phyloP scores from a whole-genome alignment of 2,113 vertebrate genomes.

The Paraplagusia blochii region DNA sequence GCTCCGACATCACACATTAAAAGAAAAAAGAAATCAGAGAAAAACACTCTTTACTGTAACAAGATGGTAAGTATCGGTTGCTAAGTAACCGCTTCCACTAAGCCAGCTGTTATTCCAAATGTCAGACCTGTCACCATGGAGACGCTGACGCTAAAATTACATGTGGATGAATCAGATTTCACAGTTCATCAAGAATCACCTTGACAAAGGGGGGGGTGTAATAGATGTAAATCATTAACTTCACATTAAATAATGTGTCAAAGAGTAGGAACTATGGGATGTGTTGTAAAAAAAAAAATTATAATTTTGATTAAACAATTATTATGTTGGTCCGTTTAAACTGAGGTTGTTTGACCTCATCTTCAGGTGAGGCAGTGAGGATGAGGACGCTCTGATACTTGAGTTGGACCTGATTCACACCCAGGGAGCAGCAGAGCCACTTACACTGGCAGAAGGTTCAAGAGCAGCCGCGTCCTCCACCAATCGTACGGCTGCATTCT shows the following conservation, averaged over 20 bases:
- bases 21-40: no score
- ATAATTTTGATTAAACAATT: no score
- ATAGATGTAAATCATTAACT: no score
- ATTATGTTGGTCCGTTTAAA: no score
- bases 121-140: conserved; percentile 46
- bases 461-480: conserved; percentile 45
- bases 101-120: conserved; percentile 43
- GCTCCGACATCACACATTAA: not conserved
- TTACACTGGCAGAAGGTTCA: conserved; percentile 51
- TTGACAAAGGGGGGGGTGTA: no score
- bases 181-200: not conserved
- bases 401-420: not conserved
- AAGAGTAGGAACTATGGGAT: no score
- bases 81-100: conserved; percentile 47
- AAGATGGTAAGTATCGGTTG: conserved; percentile 44
- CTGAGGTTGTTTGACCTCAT: no score
- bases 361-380: no score
- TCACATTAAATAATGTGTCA: no score
- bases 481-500: conserved; percentile 47
- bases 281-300: no score
- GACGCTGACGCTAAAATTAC: conserved; percentile 25
- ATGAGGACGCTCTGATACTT: not conserved
- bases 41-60: conserved; percentile 11
- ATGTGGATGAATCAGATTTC: conserved; percentile 3
- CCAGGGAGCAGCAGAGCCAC: conserved; percentile 7